Percentiles rank a stretch among this genome's conserved stretches.
Conservation (phyloP, 2,113 vertebrate species). For the Psephotus haematonotus region DNA sequence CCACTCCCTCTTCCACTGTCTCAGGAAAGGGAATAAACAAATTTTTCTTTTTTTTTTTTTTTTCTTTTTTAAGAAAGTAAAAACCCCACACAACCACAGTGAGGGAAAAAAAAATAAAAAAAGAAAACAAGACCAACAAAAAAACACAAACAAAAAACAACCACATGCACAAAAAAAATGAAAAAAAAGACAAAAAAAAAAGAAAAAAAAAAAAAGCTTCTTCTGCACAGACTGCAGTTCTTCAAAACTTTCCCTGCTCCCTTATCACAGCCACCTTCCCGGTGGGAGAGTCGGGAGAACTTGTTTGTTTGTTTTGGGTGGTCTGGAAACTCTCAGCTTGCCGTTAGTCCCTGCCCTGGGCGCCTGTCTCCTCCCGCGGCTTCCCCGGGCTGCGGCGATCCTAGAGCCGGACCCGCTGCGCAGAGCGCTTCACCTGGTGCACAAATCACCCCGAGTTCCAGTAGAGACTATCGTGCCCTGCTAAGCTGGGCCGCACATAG, state of each 20-base stretch:
- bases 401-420: neutral
- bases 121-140: neutral
- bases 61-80: neutral
- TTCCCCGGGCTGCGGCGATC: neutral
- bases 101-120: neutral
- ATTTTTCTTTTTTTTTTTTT: neutral
- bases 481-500: neutral
- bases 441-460: neutral
- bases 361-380: neutral
- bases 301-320: slow-evolving; percentile 47
- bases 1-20: neutral
- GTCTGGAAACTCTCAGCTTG: neutral
- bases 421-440: neutral
- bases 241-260: slow-evolving; percentile 22
- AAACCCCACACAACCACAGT: neutral
- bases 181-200: no score
- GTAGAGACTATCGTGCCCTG: neutral
- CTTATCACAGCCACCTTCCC: neutral
- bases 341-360: neutral
- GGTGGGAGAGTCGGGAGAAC: neutral
- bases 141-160: neutral
- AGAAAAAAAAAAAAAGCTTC: neutral
- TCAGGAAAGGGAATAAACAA: neutral
- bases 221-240: neutral
- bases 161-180: neutral